Base-by-base conservation (phyloP, 2,888 invertebrate species). In the Drosophila infuscata region DNA sequence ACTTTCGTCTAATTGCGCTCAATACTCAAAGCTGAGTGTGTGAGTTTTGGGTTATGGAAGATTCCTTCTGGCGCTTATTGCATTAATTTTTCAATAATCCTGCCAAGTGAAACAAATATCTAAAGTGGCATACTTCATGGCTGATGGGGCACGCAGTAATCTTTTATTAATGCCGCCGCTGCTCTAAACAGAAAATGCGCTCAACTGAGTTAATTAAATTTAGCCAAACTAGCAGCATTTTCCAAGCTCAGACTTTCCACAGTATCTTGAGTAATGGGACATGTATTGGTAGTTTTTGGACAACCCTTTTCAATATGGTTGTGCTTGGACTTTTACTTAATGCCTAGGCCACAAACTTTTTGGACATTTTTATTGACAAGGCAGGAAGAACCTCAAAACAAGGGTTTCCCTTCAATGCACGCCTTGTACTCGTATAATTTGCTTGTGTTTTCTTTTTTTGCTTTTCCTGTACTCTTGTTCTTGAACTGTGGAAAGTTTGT, bases 331-430 rank as follows among this genome's bases (percentile, higher is more conserved):
- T 59, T 70, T 70, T 79, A 69, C 71, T 87, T 84, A 89, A 84
- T 86, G 87, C 85, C 83, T 80, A 79, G 74, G 81, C 82, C 76
- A 76, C 76, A 80, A 90, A 90, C 73, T 86, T 87, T 88, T 89
- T 82, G 76, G 85, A 89, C 91, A 88, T 90, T 90, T 90, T 90
- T 89, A 89, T 89, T 90, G 91, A 90, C 89, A 90, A 78, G 83
- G 62, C 72, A 61, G 70, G 71, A 62, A 67, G 74, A 79, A 54
- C 75, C 80, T 72, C 73, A 66, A 82, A 70, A 82, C 83, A 88
- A 76, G 80, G 79, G 73, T 79, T 61, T 57, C 62, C 70, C 63
- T 67, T 63, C 35, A 52, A 61, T 69, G 62, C 70, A 11, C 58
- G 52, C 67, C 41, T 36, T 56, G 35, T 59, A 59, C 49, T 75